phyloP scores from a whole-genome alignment of 2,888 invertebrate species.

The Sphecodes monilicornis region DNA sequence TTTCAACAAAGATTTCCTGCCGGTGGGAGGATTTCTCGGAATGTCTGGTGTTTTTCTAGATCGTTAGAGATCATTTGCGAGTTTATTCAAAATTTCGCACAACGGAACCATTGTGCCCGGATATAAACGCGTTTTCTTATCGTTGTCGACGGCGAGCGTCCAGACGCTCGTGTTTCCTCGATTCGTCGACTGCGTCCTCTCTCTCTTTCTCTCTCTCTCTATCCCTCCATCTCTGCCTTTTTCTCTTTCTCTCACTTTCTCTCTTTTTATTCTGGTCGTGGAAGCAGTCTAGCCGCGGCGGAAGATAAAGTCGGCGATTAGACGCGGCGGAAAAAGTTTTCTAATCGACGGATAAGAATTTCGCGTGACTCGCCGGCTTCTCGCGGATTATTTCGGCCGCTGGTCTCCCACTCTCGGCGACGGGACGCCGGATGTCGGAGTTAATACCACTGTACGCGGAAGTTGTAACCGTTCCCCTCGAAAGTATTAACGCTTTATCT shows the following conservation, averaged over 20 bases:
- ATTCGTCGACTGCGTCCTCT: slow-evolving; percentile 63
- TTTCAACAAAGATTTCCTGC: neutral
- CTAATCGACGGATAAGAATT: slow-evolving; percentile 57
- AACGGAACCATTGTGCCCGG: slow-evolving; percentile 65
- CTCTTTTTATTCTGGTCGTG: neutral
- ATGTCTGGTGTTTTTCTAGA: slow-evolving; percentile 3
- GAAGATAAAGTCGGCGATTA: slow-evolving; percentile 57
- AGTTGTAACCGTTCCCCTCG: slow-evolving; percentile 37
- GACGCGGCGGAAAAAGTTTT: slow-evolving; percentile 52
- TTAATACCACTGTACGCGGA: slow-evolving; percentile 31
- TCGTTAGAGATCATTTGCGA: slow-evolving; percentile 40
- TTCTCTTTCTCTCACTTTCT: slow-evolving; percentile 27
- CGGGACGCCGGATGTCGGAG: slow-evolving; percentile 6
- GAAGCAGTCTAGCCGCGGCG: slow-evolving; percentile 17
- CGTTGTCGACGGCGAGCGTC: slow-evolving; percentile 69
- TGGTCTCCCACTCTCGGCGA: neutral
- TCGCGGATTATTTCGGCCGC: slow-evolving; percentile 47
- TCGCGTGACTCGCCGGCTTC: slow-evolving; percentile 49
- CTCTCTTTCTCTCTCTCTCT: slow-evolving; percentile 45
- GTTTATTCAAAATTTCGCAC: slow-evolving; percentile 65
- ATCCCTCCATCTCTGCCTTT: slow-evolving; percentile 56
- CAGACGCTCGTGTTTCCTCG: slow-evolving; percentile 61
- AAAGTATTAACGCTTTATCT: neutral
- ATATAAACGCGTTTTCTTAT: slow-evolving; percentile 63
- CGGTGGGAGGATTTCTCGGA: neutral